Conservation (phyloP, 2,797 vertebrate genomes). For the Anabacerthia variegaticeps region DNA sequence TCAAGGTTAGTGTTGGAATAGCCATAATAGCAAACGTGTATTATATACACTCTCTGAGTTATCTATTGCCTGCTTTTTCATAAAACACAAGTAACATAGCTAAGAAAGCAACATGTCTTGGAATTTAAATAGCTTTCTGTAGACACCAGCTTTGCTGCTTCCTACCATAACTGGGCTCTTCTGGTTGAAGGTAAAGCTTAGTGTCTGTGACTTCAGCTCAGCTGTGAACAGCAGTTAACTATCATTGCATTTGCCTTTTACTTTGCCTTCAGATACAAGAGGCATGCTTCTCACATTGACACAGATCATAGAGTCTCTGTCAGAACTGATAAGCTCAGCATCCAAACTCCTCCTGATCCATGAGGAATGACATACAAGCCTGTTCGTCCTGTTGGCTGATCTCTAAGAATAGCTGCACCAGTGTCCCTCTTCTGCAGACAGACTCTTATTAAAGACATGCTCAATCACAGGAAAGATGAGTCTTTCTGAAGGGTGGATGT, state of each 20-base stretch:
- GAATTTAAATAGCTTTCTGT: neutral
- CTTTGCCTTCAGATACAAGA: constrained; percentile 13
- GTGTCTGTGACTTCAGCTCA: constrained; percentile 12
- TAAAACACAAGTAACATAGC: neutral
- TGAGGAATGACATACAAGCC: constrained; percentile 14
- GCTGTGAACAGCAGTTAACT: constrained; percentile 17
- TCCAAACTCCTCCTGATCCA: constrained; percentile 23
- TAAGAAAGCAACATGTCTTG: neutral
- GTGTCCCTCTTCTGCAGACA: neutral
- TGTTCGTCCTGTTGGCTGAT: constrained; percentile 27
- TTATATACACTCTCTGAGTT: neutral
- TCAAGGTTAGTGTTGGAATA: neutral
- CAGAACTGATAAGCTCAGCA: constrained; percentile 55
- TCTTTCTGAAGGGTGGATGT: neutral
- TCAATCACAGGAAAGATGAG: neutral
- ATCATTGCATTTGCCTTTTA: neutral
- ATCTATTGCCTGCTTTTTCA: neutral
- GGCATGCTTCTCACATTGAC: constrained; percentile 13
- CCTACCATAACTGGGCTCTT: neutral
- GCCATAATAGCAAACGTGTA: neutral
- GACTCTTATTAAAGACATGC: neutral
- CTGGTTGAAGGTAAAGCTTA: neutral
- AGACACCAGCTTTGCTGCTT: neutral
- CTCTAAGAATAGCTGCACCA: constrained; percentile 29
- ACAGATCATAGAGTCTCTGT: constrained; percentile 62